phyloP scores from a whole-genome alignment of 2,888 invertebrate genomes.

The Tetragnatha montana region DNA sequence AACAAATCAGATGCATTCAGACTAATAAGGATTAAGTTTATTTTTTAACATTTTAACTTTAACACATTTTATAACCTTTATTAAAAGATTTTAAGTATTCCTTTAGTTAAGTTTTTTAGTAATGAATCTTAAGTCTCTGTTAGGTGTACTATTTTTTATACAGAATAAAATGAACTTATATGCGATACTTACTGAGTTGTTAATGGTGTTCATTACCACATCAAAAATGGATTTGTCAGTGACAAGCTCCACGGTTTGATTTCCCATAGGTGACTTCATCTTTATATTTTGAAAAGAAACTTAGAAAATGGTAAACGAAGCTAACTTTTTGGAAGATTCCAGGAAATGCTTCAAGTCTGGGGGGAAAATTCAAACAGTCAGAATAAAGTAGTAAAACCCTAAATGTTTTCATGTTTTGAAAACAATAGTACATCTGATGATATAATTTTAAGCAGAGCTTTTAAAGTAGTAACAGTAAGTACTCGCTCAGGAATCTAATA shows the following conservation, averaged over 20 bases:
- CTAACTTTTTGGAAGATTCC: constrained; percentile 68
- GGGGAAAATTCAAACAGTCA: background rate
- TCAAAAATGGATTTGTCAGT: constrained; percentile 70
- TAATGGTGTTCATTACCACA: constrained; percentile 53
- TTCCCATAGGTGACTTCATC: constrained; percentile 71
- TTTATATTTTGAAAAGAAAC: constrained; percentile 39
- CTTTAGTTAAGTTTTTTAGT: no score
- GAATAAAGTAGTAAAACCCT: background rate
- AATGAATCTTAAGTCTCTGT: no score
- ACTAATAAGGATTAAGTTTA: no score
- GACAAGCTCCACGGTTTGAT: constrained; percentile 71
- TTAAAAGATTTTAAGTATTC: no score
- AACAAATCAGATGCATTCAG: background rate
- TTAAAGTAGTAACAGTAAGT: no score
- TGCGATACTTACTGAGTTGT: constrained; percentile 39
- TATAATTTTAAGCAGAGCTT: background rate
- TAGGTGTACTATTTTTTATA: no score
- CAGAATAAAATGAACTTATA: no score
- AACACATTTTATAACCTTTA: no score
- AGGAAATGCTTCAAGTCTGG: constrained; percentile 71
- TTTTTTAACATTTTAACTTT: no score
- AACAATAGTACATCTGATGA: background rate
- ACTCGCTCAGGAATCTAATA: no score
- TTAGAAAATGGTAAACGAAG: constrained; percentile 23
- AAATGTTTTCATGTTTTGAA: background rate